Percentiles rank a stretch among this genome's conserved stretches.
Conservation (phyloP, 2,888 invertebrate genomes). For the Tridacna crocea region DNA sequence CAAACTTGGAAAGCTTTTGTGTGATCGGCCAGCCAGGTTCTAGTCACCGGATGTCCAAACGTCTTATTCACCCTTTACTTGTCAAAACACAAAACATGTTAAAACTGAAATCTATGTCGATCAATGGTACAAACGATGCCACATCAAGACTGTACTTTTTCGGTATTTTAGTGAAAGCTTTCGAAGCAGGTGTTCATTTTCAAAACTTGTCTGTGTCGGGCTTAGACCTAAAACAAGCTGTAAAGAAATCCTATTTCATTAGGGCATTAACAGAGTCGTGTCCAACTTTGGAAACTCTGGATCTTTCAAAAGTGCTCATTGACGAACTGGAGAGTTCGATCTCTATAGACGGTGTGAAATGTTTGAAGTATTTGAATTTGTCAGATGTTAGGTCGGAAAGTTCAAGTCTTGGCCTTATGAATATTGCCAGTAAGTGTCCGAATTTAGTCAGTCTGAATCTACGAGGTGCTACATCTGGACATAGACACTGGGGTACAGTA, state of each 20-base stretch:
- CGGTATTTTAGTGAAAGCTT: constrained; percentile 78
- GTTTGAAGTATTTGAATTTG: constrained; percentile 75
- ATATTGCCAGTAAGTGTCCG: constrained; percentile 74
- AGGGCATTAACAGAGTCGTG: constrained; percentile 58
- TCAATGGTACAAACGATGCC: constrained; percentile 80
- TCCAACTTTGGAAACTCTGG: constrained; percentile 71
- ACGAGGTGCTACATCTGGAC: constrained; percentile 63
- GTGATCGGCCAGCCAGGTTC: constrained; percentile 79
- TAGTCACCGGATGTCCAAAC: constrained; percentile 75
- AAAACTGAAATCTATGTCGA: constrained; percentile 76
- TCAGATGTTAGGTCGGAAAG: constrained; percentile 73
- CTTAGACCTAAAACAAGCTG: constrained; percentile 54
- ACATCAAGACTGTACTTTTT: constrained; percentile 82
- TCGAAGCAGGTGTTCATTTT: constrained; percentile 62
- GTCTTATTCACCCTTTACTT: constrained; percentile 79
- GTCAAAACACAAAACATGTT: constrained; percentile 73
- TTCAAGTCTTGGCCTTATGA: constrained; percentile 69
- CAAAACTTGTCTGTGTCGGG: constrained; percentile 58
- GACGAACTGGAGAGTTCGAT: constrained; percentile 54
- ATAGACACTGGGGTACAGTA: constrained; percentile 52
- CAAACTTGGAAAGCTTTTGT: constrained; percentile 75
- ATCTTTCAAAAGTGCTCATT: constrained; percentile 64
- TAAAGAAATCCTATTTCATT: constrained; percentile 57
- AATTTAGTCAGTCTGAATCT: constrained; percentile 79
- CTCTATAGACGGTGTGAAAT: constrained; percentile 55